phyloP scores from a whole-genome alignment of 1,140 invertebrate genomes.

The Acromyrmex echinatior region DNA sequence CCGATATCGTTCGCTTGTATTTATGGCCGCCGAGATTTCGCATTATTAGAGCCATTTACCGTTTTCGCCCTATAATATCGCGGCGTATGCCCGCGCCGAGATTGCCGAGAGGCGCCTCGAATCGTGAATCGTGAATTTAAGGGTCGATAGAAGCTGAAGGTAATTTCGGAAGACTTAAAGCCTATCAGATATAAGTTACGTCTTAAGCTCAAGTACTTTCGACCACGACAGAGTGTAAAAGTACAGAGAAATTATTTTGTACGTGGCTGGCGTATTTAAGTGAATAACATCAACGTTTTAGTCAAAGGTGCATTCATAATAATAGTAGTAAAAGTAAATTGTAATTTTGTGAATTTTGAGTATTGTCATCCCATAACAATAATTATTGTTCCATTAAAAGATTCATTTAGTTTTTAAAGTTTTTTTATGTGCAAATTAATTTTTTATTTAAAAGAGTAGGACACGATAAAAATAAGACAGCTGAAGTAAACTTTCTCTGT shows the following conservation, averaged over 20 bases:
- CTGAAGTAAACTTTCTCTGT: neutral
- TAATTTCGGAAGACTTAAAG: constrained; percentile 63
- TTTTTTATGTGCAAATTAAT: too few relatives aligned
- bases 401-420: neutral
- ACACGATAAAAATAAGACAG: neutral
- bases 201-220: constrained; percentile 58
- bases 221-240: constrained; percentile 55
- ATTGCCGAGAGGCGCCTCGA: constrained; percentile 60
- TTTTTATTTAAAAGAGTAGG: neutral
- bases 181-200: constrained; percentile 63
- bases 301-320: neutral
- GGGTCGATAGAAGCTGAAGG: constrained; percentile 50
- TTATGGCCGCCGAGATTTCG: constrained; percentile 84
- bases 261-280: neutral
- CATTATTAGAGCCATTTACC: constrained; percentile 85
- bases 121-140: constrained; percentile 70
- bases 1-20: constrained; percentile 82
- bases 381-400: neutral
- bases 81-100: constrained; percentile 57
- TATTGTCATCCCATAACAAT: neutral
- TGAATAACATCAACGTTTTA: neutral
- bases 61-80: constrained; percentile 82
- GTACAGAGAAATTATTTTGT: constrained; percentile 19
- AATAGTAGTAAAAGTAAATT: neutral
- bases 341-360: neutral